Conservation (phyloP, 1,140 invertebrate genomes). For the Eufriesea mexicana region DNA sequence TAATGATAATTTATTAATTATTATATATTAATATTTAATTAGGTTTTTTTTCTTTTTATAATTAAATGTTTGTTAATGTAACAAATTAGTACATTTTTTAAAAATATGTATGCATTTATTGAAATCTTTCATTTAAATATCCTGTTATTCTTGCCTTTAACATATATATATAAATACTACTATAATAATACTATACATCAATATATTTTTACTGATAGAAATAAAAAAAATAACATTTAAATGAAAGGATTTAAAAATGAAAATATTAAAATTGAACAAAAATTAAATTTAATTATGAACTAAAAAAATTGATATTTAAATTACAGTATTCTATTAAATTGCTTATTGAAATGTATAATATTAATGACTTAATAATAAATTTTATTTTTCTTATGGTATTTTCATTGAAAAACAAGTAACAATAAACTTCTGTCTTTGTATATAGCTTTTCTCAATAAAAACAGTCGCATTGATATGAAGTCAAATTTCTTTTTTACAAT, state of each 20-base stretch:
- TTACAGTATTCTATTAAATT: not conserved
- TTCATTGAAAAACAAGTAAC: not conserved
- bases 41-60: not conserved
- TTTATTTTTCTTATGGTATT: not conserved
- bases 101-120: not conserved
- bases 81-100: not conserved
- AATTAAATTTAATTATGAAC: not conserved
- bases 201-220: not conserved
- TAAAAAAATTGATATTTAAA: not conserved
- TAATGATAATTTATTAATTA: not conserved
- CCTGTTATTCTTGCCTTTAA: not conserved
- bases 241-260: not conserved
- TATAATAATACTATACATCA: not conserved
- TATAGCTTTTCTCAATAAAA: not conserved
- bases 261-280: not conserved
- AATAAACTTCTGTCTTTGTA: not conserved
- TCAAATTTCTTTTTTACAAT: constrained; percentile 20
- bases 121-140: not conserved
- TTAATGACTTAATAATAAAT: not conserved
- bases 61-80: not conserved
- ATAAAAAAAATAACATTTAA: not conserved
- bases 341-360: not conserved
- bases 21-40: not conserved
- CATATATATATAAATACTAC: not conserved
- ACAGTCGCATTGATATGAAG: constrained; percentile 10